Conservation (phyloP, 1,140 invertebrate genomes). For the Nephila pilipes region DNA sequence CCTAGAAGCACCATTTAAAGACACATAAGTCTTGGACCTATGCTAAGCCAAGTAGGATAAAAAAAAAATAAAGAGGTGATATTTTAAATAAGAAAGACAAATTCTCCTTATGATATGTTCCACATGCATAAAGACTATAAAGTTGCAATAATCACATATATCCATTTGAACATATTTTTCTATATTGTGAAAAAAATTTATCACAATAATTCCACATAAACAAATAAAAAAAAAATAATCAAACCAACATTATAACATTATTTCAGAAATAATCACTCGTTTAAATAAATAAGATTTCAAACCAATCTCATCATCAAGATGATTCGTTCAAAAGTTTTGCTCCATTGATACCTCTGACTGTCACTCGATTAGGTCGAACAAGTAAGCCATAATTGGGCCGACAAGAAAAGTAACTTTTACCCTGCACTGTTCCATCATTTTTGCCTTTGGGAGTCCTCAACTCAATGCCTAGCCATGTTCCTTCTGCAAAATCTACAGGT, state of each 20-base stretch:
- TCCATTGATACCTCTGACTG: conserved; percentile 84
- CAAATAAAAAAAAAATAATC: not conserved
- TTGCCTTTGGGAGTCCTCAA: conserved; percentile 82
- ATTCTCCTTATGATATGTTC: no score
- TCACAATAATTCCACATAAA: not conserved
- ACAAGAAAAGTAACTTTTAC: conserved; percentile 83
- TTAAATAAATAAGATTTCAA: not conserved
- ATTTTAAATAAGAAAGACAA: no score
- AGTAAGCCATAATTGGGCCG: conserved; percentile 82
- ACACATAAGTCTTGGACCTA: no score
- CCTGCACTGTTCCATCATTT: conserved; percentile 83
- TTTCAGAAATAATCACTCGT: not conserved
- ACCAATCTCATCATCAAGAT: not conserved
- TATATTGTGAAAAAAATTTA: not conserved
- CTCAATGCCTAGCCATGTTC: conserved; percentile 84
- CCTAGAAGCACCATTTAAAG: no score
- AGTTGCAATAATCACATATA: no score
- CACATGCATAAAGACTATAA: no score
- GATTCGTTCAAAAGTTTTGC: conserved; percentile 81
- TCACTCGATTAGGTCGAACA: conserved; percentile 83
- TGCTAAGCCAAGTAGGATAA: no score
- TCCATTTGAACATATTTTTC: not conserved
- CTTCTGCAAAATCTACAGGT: conserved; percentile 83
- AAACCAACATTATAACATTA: not conserved
- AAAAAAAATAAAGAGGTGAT: no score